Evolutionary conservation across 2,888 invertebrate species (phyloP).

Genomic region (Alviniconcha strummeri): DNA sequence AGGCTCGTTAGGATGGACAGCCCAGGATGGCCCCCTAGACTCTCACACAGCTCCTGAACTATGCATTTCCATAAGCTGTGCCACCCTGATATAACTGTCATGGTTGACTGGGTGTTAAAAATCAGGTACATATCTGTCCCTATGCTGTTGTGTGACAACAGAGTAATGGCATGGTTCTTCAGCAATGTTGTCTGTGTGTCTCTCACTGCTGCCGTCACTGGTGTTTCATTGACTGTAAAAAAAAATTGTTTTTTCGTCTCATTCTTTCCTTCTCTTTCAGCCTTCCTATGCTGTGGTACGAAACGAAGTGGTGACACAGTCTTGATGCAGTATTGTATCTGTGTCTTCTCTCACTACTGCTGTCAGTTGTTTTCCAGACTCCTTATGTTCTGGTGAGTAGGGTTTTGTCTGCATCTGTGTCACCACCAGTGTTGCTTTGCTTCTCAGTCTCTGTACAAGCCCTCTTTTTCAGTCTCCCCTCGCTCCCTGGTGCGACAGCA

Average conservation of each 20-base stretch:
- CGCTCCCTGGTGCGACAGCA: conserved; percentile 40
- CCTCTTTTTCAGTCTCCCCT: conserved; percentile 33
- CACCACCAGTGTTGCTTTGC: background rate
- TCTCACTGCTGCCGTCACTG: background rate
- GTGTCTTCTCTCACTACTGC: background rate
- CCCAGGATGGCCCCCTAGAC: no score
- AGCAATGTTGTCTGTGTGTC: background rate
- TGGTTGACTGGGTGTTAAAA: no score
- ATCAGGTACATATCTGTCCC: no score
- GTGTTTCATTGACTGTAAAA: background rate
- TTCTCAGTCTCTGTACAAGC: no score
- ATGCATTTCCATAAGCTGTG: no score
- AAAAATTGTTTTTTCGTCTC: background rate
- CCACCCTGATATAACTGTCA: no score
- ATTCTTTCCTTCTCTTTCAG: background rate
- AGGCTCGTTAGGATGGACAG: no score
- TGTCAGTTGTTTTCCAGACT: background rate
- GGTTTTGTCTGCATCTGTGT: background rate
- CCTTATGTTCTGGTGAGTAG: background rate
- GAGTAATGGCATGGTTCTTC: no score
- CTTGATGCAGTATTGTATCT: no score
- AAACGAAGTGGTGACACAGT: no score
- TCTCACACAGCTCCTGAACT: no score
- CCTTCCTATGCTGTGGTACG: background rate
- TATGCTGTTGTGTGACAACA: no score